Evolutionary conservation across 2,888 invertebrate species (phyloP), one percentile per base, ranked within the genome.

Genomic region (Leucophenga montana): DNA sequence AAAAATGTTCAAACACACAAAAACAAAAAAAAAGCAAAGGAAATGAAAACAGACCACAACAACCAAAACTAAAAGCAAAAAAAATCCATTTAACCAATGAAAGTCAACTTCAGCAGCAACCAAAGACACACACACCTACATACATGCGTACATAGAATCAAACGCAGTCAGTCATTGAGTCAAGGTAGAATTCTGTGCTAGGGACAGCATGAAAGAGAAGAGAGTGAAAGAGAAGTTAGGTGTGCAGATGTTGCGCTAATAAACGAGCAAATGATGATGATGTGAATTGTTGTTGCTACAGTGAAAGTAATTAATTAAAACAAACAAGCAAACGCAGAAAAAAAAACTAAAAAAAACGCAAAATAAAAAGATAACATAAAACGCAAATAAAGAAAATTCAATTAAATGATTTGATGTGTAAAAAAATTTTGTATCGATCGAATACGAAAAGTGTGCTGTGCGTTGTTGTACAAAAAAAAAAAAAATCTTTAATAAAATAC

Each of bases 171-270:
- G 8, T 16, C 13, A 57, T 16, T 22, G 57, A 22, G 16, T 20
- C 53, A 66, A 70, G 66, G 11, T 39, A 11, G 39, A 11, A 5
- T 11, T 3, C 5, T 39, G 9, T 11, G 39, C 27, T 27, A 18
- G 39, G 39, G 39, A 8, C 39, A 11, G 59, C n/a, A 53, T 11
- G 27, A 66, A 71, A 71, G 67, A 59, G 67, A 71, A 71, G 67
- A 59, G 67, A 71, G 62, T 69, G 62, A 59, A 66, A 27, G 62
- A 56, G 56, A 14, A 22, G 56, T 16, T 22, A 54, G 16, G 18
- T 3, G 54, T 14, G 22, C 11, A 56, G 22, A 14, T 14, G 39
- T 39, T 39, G 39, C 39, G 39, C 39, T 39, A 39, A 39, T 39
- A 39, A 39, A 39, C 39, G 39, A 39, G 39, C 39, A 39, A 39